Evolutionary conservation across 30 jellyfish, hydroid and myxozoan species (phyloP).

Genomic region (Haliclystus octoradiatus): DNA sequence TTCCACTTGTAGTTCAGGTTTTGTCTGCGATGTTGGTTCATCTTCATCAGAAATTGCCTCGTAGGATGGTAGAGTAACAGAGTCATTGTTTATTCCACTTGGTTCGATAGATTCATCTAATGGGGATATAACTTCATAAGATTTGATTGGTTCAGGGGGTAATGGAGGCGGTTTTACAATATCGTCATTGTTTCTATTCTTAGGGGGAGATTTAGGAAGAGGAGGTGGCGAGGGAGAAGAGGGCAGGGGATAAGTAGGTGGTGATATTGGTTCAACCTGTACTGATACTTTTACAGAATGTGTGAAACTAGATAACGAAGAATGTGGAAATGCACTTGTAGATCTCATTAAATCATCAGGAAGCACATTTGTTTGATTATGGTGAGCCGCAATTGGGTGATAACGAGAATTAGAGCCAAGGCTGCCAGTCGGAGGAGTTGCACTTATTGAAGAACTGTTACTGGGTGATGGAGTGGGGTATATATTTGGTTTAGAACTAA

Average conservation of each 20-base stretch:
- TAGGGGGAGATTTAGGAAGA: slow-evolving; percentile 18
- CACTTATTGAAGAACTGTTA: slow-evolving; percentile 45
- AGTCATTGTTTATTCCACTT: too few species aligned
- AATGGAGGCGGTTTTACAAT: neutral
- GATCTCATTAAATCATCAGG: neutral
- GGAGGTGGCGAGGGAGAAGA: slow-evolving; percentile 50
- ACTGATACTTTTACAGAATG: neutral
- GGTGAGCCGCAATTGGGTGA: slow-evolving; percentile 46
- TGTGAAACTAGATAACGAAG: neutral
- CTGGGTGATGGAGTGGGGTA: slow-evolving; percentile 78
- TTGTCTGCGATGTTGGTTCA: slow-evolving; percentile 15
- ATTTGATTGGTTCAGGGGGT: slow-evolving; percentile 13
- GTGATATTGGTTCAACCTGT: slow-evolving; percentile 68
- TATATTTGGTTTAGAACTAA: slow-evolving; percentile 19
- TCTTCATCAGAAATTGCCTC: slow-evolving; percentile 82
- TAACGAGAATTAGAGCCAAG: slow-evolving; percentile 36
- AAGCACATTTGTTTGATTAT: neutral
- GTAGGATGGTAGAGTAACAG: neutral
- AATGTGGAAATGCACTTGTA: neutral
- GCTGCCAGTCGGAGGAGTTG: slow-evolving; percentile 67
- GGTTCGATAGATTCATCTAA: slow-evolving; percentile 21
- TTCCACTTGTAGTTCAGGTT: slow-evolving; percentile 41
- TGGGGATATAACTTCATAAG: slow-evolving; percentile 92
- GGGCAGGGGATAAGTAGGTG: slow-evolving; percentile 26
- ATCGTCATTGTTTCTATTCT: too few species aligned